phyloP scores from a whole-genome alignment of 2,113 vertebrate genomes.

The Leucopsar rothschildi region DNA sequence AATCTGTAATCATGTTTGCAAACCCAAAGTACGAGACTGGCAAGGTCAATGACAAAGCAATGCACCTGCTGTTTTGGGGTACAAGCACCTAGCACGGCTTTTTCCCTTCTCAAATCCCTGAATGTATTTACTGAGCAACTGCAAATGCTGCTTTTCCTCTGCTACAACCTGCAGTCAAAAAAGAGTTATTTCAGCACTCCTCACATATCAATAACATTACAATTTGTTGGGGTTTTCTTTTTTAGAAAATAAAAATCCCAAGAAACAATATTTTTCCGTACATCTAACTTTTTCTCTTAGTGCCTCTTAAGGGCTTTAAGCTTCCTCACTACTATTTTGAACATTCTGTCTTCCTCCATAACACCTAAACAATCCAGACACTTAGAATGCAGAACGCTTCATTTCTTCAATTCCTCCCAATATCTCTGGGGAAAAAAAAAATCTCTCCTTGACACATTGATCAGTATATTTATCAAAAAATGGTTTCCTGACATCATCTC shows the following conservation, averaged over 20 bases:
- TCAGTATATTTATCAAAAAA: background rate
- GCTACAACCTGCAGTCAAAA: background rate
- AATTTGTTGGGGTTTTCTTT: no score
- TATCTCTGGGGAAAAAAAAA: background rate
- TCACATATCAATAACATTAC: background rate
- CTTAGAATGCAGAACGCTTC: background rate
- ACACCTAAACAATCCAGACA: background rate
- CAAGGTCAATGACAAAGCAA: background rate
- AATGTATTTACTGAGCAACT: background rate
- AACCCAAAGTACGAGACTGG: accelerated
- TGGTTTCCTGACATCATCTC: background rate
- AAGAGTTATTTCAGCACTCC: background rate
- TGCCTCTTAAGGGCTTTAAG: background rate
- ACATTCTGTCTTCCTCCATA: background rate
- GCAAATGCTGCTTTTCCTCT: background rate
- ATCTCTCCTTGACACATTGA: background rate
- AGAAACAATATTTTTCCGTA: background rate
- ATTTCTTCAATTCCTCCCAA: background rate
- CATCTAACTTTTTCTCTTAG: background rate
- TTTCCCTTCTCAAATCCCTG: background rate
- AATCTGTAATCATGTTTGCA: background rate
- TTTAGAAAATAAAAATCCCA: background rate
- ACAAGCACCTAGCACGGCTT: background rate
- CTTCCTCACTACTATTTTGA: background rate
- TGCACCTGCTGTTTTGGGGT: background rate